A percentile compares a stretch with the other conserved stretches of the same genome.
Evolutionary conservation across 2,888 invertebrate species (phyloP).

Genomic region (Drosophila anomalata): DNA sequence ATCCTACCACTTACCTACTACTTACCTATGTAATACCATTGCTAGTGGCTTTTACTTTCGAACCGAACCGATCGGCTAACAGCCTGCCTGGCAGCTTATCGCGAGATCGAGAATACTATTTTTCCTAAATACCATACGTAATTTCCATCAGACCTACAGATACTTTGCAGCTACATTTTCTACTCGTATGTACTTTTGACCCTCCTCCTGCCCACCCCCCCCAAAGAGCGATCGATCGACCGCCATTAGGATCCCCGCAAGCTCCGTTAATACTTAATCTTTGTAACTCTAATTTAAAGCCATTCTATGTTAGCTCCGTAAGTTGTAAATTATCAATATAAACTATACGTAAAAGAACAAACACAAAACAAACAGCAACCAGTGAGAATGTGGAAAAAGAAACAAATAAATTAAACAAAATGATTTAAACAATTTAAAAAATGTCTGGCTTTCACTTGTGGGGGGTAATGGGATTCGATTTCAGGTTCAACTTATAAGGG

Average conservation of each 20-base stretch:
- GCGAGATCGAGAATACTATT: slow-evolving; percentile 23
- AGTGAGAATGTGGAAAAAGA: slow-evolving; percentile 70
- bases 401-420: slow-evolving; percentile 64
- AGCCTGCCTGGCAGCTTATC: slow-evolving; percentile 1
- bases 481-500: not conserved
- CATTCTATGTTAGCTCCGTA: slow-evolving; percentile 79
- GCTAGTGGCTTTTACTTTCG: slow-evolving; percentile 72
- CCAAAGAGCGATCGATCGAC: slow-evolving; percentile 8
- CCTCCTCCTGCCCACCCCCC: slow-evolving; percentile 10
- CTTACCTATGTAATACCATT: slow-evolving; percentile 58
- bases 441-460: not conserved
- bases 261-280: slow-evolving; percentile 65
- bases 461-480: not conserved
- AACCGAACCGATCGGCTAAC: not conserved
- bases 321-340: slow-evolving; percentile 83
- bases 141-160: slow-evolving; percentile 39
- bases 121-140: slow-evolving; percentile 36
- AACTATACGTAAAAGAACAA: slow-evolving; percentile 74
- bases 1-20: slow-evolving; percentile 74
- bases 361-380: slow-evolving; percentile 57
- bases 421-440: slow-evolving; percentile 51
- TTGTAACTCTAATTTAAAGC: slow-evolving; percentile 79
- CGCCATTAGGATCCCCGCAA: slow-evolving; percentile 32
- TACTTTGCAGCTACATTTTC: slow-evolving; percentile 50
- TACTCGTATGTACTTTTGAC: slow-evolving; percentile 24